Percentiles rank a stretch among this genome's conserved stretches.
Evolutionary conservation across 2,797 vertebrate species (phyloP).

Genomic region (Crocodylus rhombifer): DNA sequence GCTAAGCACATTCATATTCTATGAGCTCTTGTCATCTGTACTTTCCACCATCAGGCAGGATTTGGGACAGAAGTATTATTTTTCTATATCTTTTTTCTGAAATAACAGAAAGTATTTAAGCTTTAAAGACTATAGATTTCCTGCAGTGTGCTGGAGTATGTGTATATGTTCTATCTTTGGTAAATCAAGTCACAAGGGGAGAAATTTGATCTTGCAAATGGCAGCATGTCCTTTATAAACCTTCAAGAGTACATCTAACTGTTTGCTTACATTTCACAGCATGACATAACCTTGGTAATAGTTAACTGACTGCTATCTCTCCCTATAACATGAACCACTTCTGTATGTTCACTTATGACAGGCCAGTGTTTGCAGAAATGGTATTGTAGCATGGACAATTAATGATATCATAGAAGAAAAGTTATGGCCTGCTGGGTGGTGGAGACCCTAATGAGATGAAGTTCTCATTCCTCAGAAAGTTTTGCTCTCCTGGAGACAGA

Average conservation of each 20-base stretch:
- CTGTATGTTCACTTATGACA: background rate
- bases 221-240: background rate
- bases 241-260: background rate
- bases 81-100: background rate
- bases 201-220: background rate
- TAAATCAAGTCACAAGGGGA: background rate
- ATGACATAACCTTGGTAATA: background rate
- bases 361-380: background rate
- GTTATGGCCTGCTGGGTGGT: too few relatives aligned
- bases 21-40: background rate
- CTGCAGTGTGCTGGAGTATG: background rate
- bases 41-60: accelerated
- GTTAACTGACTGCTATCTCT: background rate
- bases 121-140: background rate
- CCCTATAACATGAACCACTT: background rate
- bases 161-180: background rate
- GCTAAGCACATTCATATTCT: accelerated
- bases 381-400: background rate
- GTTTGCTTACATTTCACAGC: background rate
- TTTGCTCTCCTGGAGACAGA: background rate
- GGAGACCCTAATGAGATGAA: background rate
- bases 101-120: background rate
- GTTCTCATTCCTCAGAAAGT: background rate
- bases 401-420: background rate
- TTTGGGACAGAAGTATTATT: background rate